Evolutionary conservation across 2,888 invertebrate genomes (phyloP).

Genomic region (Meliscaeva auricollis): DNA sequence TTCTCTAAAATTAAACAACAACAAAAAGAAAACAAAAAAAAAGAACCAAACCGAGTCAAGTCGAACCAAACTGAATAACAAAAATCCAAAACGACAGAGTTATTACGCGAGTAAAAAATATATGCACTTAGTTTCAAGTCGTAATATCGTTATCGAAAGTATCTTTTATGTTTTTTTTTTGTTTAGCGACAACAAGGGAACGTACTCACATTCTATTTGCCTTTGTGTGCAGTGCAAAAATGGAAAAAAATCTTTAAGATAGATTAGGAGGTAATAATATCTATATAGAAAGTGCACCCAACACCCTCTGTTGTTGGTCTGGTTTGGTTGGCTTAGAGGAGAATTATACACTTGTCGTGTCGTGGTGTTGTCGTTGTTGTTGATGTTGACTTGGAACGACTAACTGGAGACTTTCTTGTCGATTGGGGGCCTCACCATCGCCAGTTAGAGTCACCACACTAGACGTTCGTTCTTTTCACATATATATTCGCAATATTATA

Average conservation of each 20-base stretch:
- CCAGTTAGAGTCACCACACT: background rate
- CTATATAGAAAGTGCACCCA: conserved; percentile 62
- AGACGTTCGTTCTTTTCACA: conserved; percentile 5
- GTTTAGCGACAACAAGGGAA: conserved; percentile 17
- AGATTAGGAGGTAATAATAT: conserved; percentile 64
- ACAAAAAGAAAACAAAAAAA: background rate
- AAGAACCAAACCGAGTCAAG: background rate
- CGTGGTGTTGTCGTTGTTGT: conserved; percentile 10
- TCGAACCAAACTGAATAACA: too few relatives aligned
- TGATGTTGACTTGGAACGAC: conserved; percentile 17
- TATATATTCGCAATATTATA: conserved; percentile 35
- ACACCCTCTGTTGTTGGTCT: conserved; percentile 31
- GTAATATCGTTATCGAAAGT: conserved; percentile 61
- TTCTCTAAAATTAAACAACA: conserved; percentile 50
- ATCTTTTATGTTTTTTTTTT: conserved; percentile 20
- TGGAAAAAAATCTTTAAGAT: conserved; percentile 12
- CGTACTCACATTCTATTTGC: conserved; percentile 10
- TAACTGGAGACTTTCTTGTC: conserved; percentile 60
- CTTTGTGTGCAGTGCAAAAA: conserved; percentile 22
- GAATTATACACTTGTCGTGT: conserved; percentile 57
- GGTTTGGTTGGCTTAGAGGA: background rate
- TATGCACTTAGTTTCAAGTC: conserved; percentile 29
- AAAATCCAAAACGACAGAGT: too few relatives aligned
- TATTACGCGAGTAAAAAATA: conserved; percentile 32
- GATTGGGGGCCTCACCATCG: background rate